Base-by-base conservation (phyloP, 2,888 invertebrate species). In the Tromatobia lineatoria region DNA sequence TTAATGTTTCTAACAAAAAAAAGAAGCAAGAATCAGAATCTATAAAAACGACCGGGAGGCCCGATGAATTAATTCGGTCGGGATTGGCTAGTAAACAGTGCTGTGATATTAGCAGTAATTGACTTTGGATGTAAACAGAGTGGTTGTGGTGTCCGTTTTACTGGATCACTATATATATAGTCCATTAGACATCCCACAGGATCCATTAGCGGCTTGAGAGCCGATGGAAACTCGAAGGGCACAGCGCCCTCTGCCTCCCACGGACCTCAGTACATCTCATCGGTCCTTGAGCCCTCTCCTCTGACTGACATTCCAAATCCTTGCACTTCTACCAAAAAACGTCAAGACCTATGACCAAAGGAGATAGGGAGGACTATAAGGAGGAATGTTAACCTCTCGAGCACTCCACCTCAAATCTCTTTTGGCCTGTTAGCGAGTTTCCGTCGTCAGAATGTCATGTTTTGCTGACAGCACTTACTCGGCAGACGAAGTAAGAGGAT, bases 101-200 rank as follows among this genome's bases (percentile, higher is more conserved):
- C 38, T 42, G 64, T 20, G 15, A 10, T 47, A 67, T 67, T 67
- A 61, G 47, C 29, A 88, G 84, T 88, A 90, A 90, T 90, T 90
- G 87, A 86, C 86, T 90, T 86, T 82, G 85, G 81, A 82, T 86
- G 87, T 87, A 89, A 88, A 87, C 88, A 88, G 87, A 79, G 25
- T 59, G 50, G 18, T 29, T 15, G n/a, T 45, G 25, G 15, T 64
- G 52, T 29, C 61, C 74, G 61, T 61, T 34, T 38, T 20, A 61
- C 38, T n/a, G 50, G 20, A 64, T 25, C 47, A 50, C 50, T 50
- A 20, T 64, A 47, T 64, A 47, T 74, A 83, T 83, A 86, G 86
- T 86, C 90, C 90, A 90, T 91, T 90, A 90, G 87, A 87, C 87
- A 89, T 90, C 88, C 88, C 89, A 81, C 86, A 90, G 88, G 86